These are phyloP conservation scores for Enteromius anoplus DNA, from an alignment of 2,797 vertebrate genomes.

Conservation along the genomic window DNA sequence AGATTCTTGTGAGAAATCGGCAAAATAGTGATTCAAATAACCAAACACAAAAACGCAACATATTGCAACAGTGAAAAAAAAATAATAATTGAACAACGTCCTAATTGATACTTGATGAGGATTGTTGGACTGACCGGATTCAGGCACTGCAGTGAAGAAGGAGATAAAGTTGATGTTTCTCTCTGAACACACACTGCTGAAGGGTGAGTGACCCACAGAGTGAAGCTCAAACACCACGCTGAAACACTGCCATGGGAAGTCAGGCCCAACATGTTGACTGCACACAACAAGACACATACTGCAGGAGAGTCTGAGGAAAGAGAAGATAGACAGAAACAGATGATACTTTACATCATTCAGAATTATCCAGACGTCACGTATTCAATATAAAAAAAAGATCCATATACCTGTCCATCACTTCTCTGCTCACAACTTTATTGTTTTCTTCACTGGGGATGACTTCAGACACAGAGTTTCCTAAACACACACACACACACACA, in stretches of 20 bases:
- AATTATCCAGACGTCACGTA: background rate
- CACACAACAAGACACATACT: conserved; percentile 79
- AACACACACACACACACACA: conserved; percentile 22
- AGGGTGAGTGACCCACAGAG: conserved; percentile 80
- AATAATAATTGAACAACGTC: background rate
- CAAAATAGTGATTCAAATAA: conserved; percentile 11
- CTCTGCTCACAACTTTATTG: conserved; percentile 69
- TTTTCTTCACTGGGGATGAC: conserved; percentile 73
- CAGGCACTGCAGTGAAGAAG: conserved; percentile 78
- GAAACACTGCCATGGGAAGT: conserved; percentile 91
- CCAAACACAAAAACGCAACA: background rate
- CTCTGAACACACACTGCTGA: conserved; percentile 81
- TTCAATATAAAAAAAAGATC: conserved; percentile 58
- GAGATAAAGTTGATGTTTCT: conserved; percentile 77
- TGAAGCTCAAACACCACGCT: conserved; percentile 89
- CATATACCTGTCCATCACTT: conserved; percentile 75
- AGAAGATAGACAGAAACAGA: conserved; percentile 25
- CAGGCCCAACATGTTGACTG: conserved; percentile 81
- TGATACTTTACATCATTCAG: background rate
- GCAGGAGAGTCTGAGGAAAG: conserved; percentile 70
- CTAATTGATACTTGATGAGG: too few species aligned
- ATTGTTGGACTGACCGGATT: conserved; percentile 64
- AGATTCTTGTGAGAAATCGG: conserved; percentile 30
- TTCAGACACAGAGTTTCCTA: conserved; percentile 74
- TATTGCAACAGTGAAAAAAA: background rate